phyloP scores from a whole-genome alignment of 2,113 vertebrate species.

The Cathartes aura region DNA sequence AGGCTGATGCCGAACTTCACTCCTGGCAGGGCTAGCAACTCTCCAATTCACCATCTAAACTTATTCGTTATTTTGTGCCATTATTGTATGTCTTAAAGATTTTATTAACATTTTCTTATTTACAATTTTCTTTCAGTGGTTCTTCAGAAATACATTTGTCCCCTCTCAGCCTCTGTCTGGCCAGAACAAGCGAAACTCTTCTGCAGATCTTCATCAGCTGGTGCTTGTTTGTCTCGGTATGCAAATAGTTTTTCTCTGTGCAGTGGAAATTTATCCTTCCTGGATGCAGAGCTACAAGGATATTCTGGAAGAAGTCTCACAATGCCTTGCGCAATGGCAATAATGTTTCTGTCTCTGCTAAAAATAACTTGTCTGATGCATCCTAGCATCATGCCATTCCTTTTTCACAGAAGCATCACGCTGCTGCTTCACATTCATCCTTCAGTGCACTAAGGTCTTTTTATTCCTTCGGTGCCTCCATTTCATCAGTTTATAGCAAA shows the following conservation, averaged over 20 bases:
- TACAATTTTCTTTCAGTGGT: neutral
- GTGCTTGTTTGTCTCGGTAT: neutral
- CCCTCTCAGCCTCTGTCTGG: neutral
- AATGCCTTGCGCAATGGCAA: conserved; percentile 16
- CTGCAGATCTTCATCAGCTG: neutral
- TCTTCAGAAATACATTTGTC: neutral
- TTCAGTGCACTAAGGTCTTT: neutral
- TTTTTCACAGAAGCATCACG: neutral
- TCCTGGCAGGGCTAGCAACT: neutral
- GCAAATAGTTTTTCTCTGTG: neutral
- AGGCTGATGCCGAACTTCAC: neutral
- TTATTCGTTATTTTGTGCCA: neutral
- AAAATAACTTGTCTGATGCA: conserved; percentile 58
- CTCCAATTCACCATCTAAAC: neutral
- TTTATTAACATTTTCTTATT: neutral
- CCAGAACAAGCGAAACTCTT: neutral
- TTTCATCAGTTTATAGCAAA: neutral
- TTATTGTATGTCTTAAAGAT: neutral
- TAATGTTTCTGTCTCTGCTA: conserved; percentile 47
- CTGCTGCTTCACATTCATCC: neutral
- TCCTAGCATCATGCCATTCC: neutral
- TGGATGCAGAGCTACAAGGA: neutral
- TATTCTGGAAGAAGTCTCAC: conserved; percentile 25
- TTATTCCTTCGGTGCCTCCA: neutral
- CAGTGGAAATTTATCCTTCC: neutral